Evolutionary conservation across 92 coral and sea anemone genomes (phyloP).

Genomic region (Epizoanthus scotinus): DNA sequence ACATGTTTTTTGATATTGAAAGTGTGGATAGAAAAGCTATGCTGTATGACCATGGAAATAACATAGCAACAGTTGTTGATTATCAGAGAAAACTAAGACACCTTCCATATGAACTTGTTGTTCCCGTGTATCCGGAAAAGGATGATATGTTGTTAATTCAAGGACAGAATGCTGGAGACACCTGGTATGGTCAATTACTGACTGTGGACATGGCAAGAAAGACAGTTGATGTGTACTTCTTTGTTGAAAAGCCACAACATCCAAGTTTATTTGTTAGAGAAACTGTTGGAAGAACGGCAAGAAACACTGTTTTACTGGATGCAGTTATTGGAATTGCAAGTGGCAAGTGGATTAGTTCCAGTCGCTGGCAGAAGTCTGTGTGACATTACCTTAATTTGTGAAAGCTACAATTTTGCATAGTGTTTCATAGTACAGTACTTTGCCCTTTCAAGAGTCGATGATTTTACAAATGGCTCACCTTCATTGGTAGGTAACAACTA

Average conservation of each 20-base stretch:
- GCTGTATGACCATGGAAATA: slow-evolving; percentile 11
- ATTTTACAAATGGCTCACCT: too few species aligned
- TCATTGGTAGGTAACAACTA: neutral
- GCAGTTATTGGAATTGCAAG: slow-evolving; percentile 51
- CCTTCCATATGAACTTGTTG: slow-evolving; percentile 1
- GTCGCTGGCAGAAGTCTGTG: neutral
- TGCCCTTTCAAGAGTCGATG: neutral
- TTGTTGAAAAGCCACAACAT: slow-evolving; percentile 38
- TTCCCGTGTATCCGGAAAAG: slow-evolving; percentile 21
- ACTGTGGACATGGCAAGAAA: slow-evolving; percentile 30
- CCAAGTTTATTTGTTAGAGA: slow-evolving; percentile 52
- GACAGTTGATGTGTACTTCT: slow-evolving; percentile 59
- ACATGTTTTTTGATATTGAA: neutral
- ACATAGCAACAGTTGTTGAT: neutral
- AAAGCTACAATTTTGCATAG: neutral
- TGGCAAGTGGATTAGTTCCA: slow-evolving; percentile 57
- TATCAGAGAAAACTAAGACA: neutral
- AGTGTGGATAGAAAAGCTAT: slow-evolving; percentile 3
- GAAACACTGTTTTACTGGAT: slow-evolving; percentile 55
- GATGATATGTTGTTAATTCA: slow-evolving; percentile 55
- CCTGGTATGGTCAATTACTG: slow-evolving; percentile 55
- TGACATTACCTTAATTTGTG: neutral
- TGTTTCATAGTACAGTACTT: too few species aligned
- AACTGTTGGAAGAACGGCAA: slow-evolving; percentile 52
- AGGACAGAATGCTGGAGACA: slow-evolving; percentile 46